Conservation (phyloP, 2,888 invertebrate species). For the Oxyscelio sp. region DNA sequence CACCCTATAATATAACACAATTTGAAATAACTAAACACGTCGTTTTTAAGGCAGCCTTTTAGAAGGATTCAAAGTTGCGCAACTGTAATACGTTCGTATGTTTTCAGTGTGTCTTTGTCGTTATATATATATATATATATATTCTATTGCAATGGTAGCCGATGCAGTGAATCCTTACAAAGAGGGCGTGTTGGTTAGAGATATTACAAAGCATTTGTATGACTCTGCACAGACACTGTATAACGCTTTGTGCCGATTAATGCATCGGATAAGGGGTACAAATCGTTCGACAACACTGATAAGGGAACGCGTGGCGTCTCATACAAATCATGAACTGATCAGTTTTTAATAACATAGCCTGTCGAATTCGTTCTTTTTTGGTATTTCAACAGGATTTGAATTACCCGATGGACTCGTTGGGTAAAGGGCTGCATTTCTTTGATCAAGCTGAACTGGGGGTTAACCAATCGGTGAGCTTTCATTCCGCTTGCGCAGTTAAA, state of each 20-base stretch:
- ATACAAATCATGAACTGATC: conserved; percentile 67
- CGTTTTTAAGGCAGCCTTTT: too few relatives aligned
- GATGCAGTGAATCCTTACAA: background rate
- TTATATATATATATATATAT: too few relatives aligned
- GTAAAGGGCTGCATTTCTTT: conserved; percentile 87
- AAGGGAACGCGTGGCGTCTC: conserved; percentile 58
- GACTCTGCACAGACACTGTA: background rate
- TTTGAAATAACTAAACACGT: too few relatives aligned
- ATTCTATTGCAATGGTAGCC: too few relatives aligned
- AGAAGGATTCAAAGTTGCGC: too few relatives aligned
- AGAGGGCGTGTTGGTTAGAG: background rate
- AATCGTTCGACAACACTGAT: conserved; percentile 43
- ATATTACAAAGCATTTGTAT: background rate
- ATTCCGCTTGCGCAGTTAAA: conserved; percentile 83
- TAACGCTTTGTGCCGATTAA: background rate
- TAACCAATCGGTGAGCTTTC: conserved; percentile 87
- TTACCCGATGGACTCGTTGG: conserved; percentile 86
- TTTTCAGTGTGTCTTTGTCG: background rate
- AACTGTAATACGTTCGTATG: background rate
- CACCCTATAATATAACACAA: too few relatives aligned
- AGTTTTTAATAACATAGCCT: conserved; percentile 29
- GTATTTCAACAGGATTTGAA: conserved; percentile 87
- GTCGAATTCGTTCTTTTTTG: conserved; percentile 75
- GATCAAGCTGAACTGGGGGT: conserved; percentile 85
- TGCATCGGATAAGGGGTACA: background rate